Percentiles rank a stretch among this genome's conserved stretches.
Evolutionary conservation across 2,113 vertebrate species (phyloP).

Genomic region (Chaetops frenatus): DNA sequence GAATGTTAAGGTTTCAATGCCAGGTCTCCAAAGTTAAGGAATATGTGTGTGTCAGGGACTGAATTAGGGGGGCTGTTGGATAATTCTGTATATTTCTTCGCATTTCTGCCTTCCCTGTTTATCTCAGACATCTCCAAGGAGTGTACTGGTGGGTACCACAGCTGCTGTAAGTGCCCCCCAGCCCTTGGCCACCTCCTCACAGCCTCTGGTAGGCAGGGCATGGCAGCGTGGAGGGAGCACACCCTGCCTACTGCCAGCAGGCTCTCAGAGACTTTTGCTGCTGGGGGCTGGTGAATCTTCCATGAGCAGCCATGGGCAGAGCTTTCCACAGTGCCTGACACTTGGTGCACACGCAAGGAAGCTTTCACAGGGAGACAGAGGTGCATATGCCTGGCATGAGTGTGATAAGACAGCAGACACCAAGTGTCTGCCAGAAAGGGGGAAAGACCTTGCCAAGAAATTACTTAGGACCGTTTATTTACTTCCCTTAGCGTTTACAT

Average conservation of each 20-base stretch:
- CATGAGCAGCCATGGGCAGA: neutral
- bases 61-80: neutral
- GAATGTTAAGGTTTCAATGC: neutral
- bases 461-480: neutral
- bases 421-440: neutral
- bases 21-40: neutral
- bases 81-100: neutral
- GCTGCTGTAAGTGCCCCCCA: neutral
- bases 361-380: neutral
- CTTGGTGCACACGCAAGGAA: neutral
- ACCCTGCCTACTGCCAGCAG: neutral
- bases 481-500: neutral
- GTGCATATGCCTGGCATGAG: neutral
- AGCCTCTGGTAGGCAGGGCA: neutral
- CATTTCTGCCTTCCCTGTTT: neutral
- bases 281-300: neutral
- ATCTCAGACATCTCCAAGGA: neutral
- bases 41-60: neutral
- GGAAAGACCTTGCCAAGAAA: neutral
- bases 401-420: neutral
- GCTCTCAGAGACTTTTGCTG: neutral
- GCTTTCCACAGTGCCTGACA: neutral
- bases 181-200: accelerated
- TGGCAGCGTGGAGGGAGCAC: accelerated
- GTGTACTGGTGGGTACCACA: neutral